Evolutionary conservation across 2,888 invertebrate genomes (phyloP).

Genomic region (Aphodius sticticus): DNA sequence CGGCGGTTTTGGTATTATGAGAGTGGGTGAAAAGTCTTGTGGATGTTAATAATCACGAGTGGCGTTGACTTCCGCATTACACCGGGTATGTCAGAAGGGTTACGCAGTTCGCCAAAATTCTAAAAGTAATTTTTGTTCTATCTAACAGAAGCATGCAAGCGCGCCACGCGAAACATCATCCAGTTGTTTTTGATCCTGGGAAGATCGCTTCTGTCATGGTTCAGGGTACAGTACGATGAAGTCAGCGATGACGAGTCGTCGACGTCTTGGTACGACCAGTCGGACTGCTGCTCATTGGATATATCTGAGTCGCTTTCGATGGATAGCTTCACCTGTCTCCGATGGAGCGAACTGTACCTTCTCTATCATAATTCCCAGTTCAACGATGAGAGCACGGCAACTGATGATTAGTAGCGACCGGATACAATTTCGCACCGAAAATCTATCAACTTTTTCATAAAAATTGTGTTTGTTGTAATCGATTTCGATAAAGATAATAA

Average conservation of each 20-base stretch:
- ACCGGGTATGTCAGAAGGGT: neutral
- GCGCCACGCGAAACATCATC: slow-evolving; percentile 11
- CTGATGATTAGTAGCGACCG: neutral
- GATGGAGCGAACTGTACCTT: slow-evolving; percentile 19
- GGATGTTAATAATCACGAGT: slow-evolving; percentile 20
- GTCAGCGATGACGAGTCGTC: neutral
- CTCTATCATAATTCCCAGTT: slow-evolving; percentile 13
- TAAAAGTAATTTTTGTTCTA: neutral
- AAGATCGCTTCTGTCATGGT: slow-evolving; percentile 8
- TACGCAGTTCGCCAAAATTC: neutral
- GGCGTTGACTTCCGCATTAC: slow-evolving; percentile 14
- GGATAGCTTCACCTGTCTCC: neutral
- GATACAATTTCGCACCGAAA: neutral
- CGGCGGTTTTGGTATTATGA: neutral
- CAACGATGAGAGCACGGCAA: slow-evolving; percentile 21
- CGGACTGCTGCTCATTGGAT: slow-evolving; percentile 9
- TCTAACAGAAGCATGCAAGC: slow-evolving; percentile 5
- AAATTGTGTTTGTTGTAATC: neutral
- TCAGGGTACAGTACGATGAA: neutral
- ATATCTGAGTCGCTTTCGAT: neutral
- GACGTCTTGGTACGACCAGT: neutral
- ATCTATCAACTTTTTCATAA: neutral
- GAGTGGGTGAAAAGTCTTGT: slow-evolving; percentile 10
- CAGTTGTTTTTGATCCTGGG: slow-evolving; percentile 9
- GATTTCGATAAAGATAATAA: neutral